phyloP scores from a whole-genome alignment of 2,888 invertebrate species.

The Icerya purchasi region DNA sequence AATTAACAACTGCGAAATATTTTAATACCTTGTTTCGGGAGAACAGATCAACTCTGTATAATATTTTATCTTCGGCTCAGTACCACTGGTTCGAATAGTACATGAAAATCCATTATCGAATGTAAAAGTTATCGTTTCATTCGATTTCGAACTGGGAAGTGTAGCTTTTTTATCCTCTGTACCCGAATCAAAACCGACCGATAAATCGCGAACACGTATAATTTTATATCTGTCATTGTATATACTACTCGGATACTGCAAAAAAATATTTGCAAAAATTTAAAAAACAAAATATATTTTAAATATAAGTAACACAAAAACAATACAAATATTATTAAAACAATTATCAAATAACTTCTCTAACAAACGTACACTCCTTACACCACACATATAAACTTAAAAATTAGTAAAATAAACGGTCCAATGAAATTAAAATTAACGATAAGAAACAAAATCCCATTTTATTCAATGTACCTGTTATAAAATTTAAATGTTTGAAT shows the following conservation, averaged over 20 bases:
- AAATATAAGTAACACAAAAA: neutral
- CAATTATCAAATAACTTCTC: no score
- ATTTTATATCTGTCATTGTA: slow-evolving; percentile 39
- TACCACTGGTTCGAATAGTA: slow-evolving; percentile 87
- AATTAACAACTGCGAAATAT: no score
- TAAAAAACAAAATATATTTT: slow-evolving; percentile 3
- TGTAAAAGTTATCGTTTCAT: slow-evolving; percentile 86
- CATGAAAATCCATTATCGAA: slow-evolving; percentile 68
- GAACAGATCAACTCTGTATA: slow-evolving; percentile 73
- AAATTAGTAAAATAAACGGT: no score
- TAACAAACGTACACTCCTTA: no score
- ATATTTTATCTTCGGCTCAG: slow-evolving; percentile 97
- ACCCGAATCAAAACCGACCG: slow-evolving; percentile 60
- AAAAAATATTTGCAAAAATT: no score
- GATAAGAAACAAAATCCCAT: no score
- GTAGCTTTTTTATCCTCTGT: slow-evolving; percentile 45
- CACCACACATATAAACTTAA: no score
- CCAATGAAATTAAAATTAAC: no score
- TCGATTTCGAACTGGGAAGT: slow-evolving; percentile 39
- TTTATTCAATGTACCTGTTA: no score
- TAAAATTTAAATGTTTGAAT: no score
- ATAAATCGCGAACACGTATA: slow-evolving; percentile 60
- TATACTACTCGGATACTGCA: slow-evolving; percentile 52
- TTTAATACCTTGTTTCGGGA: slow-evolving; percentile 25
- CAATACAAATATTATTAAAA: no score